Base-by-base conservation (phyloP, 2,888 invertebrate species). In the Ichneumoninae sp. region DNA sequence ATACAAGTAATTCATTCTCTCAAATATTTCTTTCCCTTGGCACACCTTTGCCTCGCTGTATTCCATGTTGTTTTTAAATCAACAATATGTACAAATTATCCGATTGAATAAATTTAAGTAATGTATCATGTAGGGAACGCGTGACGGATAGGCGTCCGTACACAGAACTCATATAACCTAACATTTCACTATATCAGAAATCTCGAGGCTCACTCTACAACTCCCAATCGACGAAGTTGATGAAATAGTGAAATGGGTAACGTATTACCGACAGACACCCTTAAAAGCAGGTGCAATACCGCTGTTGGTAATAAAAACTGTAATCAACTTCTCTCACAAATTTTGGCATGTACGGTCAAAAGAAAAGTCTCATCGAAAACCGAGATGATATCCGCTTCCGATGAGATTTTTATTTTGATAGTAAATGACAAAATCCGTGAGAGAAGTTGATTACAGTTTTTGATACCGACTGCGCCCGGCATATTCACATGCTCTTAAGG, bases 1-100 rank as follows among this genome's bases (percentile, higher is more conserved):
- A 92, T 96, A 96, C 33, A 96, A 93, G 90, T 95, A 96, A 92
- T 96, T 96, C 92, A 96, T 96, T 82, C 96, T 94, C 90, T 96
- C 95, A 90, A 96, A 96, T 33, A 95, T 94, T 91, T 96, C 96
- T 91, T 96, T 96, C 79, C 96, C 96, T 89, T 95, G 95, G 82
- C 96, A 95, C 92, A 95, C 95, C 90, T 94, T 95, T 54, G 75
- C 65, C n/a, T 89, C 88, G 13, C 81, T 82, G 19, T 19, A 62
- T 60, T 77, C 76, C 85, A 85, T 85, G 4, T 62, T 0, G 16
- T 33, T 30, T n/a, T 19, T 16, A 16, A 16, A 47, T 47, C 44
- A 16, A 3, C 13, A 44, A 44, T 16, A 47, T 4, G 16, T 16
- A 47, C 10, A 19, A 19, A 54, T 57, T 57, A 26, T 57, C 10